A percentile compares a stretch with the other conserved stretches of the same genome.
phyloP scores from a whole-genome alignment of 2,113 vertebrate species.

The Perca schrenkii region DNA sequence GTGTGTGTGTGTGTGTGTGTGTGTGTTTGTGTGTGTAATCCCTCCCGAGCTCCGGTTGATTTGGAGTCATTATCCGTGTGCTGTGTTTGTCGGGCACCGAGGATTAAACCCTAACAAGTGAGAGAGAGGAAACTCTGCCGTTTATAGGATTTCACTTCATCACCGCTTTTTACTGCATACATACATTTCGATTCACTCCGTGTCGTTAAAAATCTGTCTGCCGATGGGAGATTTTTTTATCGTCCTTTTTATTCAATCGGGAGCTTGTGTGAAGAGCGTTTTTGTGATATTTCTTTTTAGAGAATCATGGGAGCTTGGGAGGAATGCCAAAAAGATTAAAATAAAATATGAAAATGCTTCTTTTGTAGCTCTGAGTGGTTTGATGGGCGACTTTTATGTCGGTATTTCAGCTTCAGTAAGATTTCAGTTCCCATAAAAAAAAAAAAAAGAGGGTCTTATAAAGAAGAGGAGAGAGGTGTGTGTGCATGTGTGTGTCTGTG shows the following conservation, averaged over 20 bases:
- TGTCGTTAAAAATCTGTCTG: neutral
- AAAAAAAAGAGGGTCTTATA: neutral
- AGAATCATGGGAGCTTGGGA: neutral
- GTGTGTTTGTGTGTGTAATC: neutral
- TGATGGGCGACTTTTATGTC: neutral
- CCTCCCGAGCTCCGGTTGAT: conserved; percentile 28
- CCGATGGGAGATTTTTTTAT: conserved; percentile 4
- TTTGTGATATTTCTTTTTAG: neutral
- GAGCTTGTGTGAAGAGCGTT: conserved; percentile 15
- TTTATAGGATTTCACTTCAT: neutral
- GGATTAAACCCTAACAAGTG: conserved; percentile 38
- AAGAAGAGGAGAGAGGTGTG: neutral
- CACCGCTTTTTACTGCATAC: neutral
- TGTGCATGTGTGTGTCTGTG: neutral
- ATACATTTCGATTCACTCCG: conserved; percentile 9
- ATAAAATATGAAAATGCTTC: conserved; percentile 9
- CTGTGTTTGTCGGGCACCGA: conserved; percentile 30
- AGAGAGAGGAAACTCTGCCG: neutral
- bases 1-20: too few relatives aligned
- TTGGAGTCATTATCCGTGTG: conserved; percentile 34
- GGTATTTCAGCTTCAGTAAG: neutral
- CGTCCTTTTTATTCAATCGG: conserved; percentile 30
- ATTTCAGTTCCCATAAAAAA: neutral
- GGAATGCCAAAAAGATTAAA: neutral
- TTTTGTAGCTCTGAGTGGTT: neutral